Evolutionary conservation across 2,797 vertebrate species (phyloP), one percentile per base, ranked within the genome.

Genomic region (Hephaestus fuliginosus): DNA sequence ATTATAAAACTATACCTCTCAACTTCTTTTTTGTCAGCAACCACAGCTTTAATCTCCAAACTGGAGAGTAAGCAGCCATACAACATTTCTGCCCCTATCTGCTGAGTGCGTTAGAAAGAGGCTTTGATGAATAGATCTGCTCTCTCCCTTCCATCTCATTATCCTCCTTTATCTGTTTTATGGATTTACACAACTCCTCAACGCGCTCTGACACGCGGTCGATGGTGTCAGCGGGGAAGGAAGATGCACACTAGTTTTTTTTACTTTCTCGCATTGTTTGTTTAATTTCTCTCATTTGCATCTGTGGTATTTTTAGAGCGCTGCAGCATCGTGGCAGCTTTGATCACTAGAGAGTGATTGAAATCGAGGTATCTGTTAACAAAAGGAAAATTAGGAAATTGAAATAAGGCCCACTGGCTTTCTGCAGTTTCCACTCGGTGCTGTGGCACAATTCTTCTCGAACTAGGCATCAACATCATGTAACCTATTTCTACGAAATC

Each of bases 91-190:
- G 53, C 76, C 64, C 44, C 75, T 84, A 81, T 91, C 91, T 94
- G 92, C 94, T 93, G 93, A 94, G 92, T 93, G 86, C 74, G 92
- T 94, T 88, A n/a, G 89, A 93, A 93, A 92, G 90, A 87, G 86
- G 92, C 92, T 95, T 94, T 94, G 93, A 94, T 92, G 92, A 92
- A 93, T 92, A 92, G 92, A 93, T 93, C 91, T 88, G 87, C 78
- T 89, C 83, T 72, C 89, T 83, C 86, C 82, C 85, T 87, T 90
- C 91, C 90, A 92, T 94, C 93, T 94, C 92, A 93, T 95, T 95
- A 94, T 93, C 93, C 88, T 82, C 86, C 89, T 90, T 95, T 89
- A 94, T 94, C 92, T 94, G 91, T 89, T 90, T 92, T 92, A 94
- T 93, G 90, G 92, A 92, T 94, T 94, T 92, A 92, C 88, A 92